Evolutionary conservation across 53 echinoderm and acorn worm species (phyloP).

Genomic region (Holothuria scabra): DNA sequence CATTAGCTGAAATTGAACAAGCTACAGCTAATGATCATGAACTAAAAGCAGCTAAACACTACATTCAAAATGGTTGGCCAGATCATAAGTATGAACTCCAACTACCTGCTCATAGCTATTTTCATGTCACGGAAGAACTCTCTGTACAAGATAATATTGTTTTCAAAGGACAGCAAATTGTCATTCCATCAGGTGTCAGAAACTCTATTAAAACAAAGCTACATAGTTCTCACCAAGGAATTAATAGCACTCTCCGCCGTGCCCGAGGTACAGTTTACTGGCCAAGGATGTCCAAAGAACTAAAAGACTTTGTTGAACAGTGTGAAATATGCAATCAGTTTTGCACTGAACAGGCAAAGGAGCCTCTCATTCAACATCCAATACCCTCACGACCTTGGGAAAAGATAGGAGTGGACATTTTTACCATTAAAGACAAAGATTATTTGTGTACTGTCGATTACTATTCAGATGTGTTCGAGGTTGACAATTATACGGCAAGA

Average conservation of each 20-base stretch:
- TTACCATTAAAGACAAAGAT: constrained; percentile 41
- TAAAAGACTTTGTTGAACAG: constrained; percentile 3
- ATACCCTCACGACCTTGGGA: constrained; percentile 60
- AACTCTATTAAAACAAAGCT: constrained; percentile 59
- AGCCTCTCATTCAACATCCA: constrained; percentile 57
- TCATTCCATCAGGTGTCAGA: constrained; percentile 63
- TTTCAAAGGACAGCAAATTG: constrained; percentile 34
- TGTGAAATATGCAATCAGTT: not conserved
- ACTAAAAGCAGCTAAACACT: not conserved
- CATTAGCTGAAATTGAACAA: constrained; percentile 4
- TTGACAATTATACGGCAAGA: constrained; percentile 58
- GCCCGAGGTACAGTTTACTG: constrained; percentile 75
- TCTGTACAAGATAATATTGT: constrained; percentile 49
- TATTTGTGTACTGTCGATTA: constrained; percentile 67
- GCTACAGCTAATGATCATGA: not conserved
- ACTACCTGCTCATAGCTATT: too few relatives aligned
- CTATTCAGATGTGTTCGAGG: constrained; percentile 65
- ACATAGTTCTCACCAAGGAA: constrained; percentile 65
- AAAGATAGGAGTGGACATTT: constrained; percentile 60
- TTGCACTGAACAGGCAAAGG: constrained; percentile 43
- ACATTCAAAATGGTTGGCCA: constrained; percentile 57
- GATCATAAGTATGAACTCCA: constrained; percentile 35
- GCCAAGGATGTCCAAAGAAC: constrained; percentile 54
- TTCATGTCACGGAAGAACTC: constrained; percentile 46
- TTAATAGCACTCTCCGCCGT: constrained; percentile 62